Base-by-base conservation (phyloP, 2,888 invertebrate genomes). In the Diplolepis rosae region DNA sequence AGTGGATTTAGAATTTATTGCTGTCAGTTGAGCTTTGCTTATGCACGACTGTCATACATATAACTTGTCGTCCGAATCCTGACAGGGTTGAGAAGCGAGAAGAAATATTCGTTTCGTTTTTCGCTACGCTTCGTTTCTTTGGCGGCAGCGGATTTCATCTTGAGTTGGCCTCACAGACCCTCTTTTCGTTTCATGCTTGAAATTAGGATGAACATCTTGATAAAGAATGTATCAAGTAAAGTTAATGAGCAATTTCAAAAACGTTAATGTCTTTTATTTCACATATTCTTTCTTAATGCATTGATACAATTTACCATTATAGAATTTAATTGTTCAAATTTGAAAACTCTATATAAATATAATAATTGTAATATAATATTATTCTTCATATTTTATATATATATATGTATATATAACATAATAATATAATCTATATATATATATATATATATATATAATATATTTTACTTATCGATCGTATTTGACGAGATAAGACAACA, bases 151-250 rank as follows among this genome's bases (percentile, higher is more conserved):
- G 39, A 61, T 61, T 61, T 61, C 35, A 4, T 18, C 56, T 32
- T 56, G 28, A 30, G 32, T 54, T 54, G 15, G 54, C 18, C 22
- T 18, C 48, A 48, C 48, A 18, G 30, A n/a, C 30, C 28, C 27
- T 52, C 28, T 32, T 32, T 32, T 13, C 3, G 35, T 11, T 56
- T 56, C 35, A 61, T 35, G 61, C 61, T 61, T 61, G 7, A 61
- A 61, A 61, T 61, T 61, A 61, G 61, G 32, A 61, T 61, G 39
- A 39, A 39, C 61, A 61, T 61, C 32, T 61, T 39, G 61, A 22
- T 39, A 61, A 39, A 35, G 4, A 35, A 5, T 22, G 27, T 39
- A 24, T 27, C 39, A n/a, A 35, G 39, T 27, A 28, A 27, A 52
- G 5, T 52, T 39, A 22, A 13, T 35, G 1, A 61, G 35, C 6